phyloP scores from a whole-genome alignment of 2,888 invertebrate species.

The Cynaeus angustus region DNA sequence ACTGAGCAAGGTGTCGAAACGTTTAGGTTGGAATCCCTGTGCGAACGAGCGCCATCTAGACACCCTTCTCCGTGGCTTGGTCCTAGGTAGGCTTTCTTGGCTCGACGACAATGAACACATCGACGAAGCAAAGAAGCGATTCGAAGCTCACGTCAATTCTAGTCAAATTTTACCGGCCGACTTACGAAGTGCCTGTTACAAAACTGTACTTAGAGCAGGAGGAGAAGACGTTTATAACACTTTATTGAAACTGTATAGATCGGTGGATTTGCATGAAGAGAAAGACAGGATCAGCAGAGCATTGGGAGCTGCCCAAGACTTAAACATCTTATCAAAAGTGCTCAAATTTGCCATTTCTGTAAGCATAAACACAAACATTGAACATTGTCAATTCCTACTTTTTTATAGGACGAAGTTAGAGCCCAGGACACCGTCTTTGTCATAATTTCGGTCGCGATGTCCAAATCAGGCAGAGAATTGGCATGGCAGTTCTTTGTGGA shows the following conservation, averaged over 20 bases:
- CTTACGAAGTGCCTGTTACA: constrained; percentile 89
- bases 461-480: constrained; percentile 86
- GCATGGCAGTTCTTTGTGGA: constrained; percentile 95
- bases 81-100: constrained; percentile 87
- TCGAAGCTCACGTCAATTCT: constrained; percentile 79
- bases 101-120: constrained; percentile 87
- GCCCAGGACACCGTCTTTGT: constrained; percentile 94
- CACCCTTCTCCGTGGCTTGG: constrained; percentile 88
- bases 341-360: constrained; percentile 89
- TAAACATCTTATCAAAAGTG: constrained; percentile 81
- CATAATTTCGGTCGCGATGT: constrained; percentile 88
- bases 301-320: constrained; percentile 86
- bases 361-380: constrained; percentile 61
- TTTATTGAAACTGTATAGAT: constrained; percentile 87
- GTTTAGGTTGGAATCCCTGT: constrained; percentile 88
- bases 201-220: constrained; percentile 84
- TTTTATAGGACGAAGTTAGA: constrained; percentile 86
- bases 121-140: constrained; percentile 83
- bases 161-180: constrained; percentile 84
- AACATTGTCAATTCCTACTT: neutral
- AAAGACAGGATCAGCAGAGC: constrained; percentile 92
- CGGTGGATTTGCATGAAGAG: constrained; percentile 93
- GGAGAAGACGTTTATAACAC: constrained; percentile 82
- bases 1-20: constrained; percentile 81
- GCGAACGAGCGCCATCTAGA: constrained; percentile 90